These are phyloP conservation scores for Clanis bilineata DNA, from an alignment of 2,888 invertebrate species.

Conservation along the genomic window DNA sequence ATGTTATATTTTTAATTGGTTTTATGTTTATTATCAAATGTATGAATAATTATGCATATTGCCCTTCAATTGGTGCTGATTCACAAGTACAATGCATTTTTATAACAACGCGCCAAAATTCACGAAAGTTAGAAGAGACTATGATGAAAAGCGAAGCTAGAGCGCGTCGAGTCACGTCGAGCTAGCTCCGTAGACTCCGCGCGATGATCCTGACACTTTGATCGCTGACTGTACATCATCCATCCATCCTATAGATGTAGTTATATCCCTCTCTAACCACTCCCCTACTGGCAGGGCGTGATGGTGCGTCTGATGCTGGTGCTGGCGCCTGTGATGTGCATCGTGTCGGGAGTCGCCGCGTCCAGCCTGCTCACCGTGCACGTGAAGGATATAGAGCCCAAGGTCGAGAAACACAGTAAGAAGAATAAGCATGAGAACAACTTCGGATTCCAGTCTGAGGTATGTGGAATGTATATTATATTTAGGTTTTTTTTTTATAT, in stretches of 20 bases:
- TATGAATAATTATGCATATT: too few species aligned
- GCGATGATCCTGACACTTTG: conserved; percentile 83
- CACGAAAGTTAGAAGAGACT: too few species aligned
- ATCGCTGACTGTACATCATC: conserved; percentile 75
- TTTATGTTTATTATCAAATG: too few species aligned
- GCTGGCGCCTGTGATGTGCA: conserved; percentile 98
- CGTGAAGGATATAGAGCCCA: conserved; percentile 90
- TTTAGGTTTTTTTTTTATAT: not conserved
- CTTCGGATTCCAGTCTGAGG: conserved; percentile 90
- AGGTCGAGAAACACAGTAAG: conserved; percentile 86
- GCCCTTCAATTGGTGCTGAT: too few species aligned
- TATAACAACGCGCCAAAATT: too few species aligned
- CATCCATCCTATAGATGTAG: not conserved
- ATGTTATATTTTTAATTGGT: too few species aligned
- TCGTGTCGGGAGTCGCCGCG: conserved; percentile 97
- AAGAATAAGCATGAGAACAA: conserved; percentile 86
- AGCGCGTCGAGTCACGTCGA: conserved; percentile 70
- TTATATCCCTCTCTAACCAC: conserved; percentile 26
- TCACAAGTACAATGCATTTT: too few species aligned
- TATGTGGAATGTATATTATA: conserved; percentile 45
- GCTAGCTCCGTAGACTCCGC: conserved; percentile 64
- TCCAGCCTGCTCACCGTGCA: conserved; percentile 92
- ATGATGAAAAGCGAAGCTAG: conserved; percentile 69
- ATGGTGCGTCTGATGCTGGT: conserved; percentile 99
- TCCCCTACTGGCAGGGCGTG: conserved; percentile 87